Base-by-base conservation (phyloP, 2,113 vertebrate species). In the Coregonus clupeaformis region DNA sequence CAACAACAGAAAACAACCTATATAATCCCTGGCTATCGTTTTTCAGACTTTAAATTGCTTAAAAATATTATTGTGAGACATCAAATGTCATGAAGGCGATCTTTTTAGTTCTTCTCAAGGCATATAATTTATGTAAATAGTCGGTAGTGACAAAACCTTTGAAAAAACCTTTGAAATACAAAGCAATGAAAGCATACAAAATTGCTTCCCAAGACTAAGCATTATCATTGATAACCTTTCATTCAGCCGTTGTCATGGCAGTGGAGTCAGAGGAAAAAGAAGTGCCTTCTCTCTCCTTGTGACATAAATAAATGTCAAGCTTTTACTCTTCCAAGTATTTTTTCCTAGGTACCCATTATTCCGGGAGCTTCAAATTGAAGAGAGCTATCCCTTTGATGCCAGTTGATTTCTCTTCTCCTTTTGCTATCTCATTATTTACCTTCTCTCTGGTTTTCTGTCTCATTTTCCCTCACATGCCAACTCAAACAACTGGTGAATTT, bases 11-110 rank as follows among this genome's bases (percentile, higher is more conserved):
- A 91, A 82, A 82, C 77, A 87, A 76, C 79, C 74, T 85, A 77
- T 80, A 80, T 86, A 87, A 89, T 82, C 81, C 86, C 74, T 30
- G 14, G 12, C 66, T 60, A 85, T 88, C 18, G 78, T 87, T 85
- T 83, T 0, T 16, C 69, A 36, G 79, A 80, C 75, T 77, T 79
- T 32, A 80, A 85, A 89, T 78, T 68, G 73, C 74, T 81, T 82
- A 76, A 76, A 83, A 45, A 24, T 24, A 72, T 69, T 12, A 74
- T 22, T 47, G 45, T 71, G 68, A 60, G 73, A 22, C 42, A 74
- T 24, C 73, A 18, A 78, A 67, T 68, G 25, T 47, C 55, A 68
- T 71, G 63, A 73, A 74, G 11, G 49, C 30, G 32, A n/a, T 47
- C 7, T 42, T 22, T 75, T 71, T 77, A 4, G 74, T 68, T 5